phyloP scores from a whole-genome alignment of 2,113 vertebrate genomes.

The Panurus biarmicus region DNA sequence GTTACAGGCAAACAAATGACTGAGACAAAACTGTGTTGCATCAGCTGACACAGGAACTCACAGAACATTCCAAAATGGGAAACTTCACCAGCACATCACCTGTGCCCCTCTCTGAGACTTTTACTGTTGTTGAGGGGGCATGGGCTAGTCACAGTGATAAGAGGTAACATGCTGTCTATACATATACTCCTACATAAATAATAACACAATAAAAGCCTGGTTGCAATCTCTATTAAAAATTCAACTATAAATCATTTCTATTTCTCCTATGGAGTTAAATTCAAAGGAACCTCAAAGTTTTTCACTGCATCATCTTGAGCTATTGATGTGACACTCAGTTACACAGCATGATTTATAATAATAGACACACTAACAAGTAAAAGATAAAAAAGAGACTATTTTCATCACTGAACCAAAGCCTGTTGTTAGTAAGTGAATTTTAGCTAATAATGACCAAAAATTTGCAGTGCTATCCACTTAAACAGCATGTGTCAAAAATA shows the following conservation, averaged over 20 bases:
- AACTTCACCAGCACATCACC: neutral
- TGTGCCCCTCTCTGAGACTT: neutral
- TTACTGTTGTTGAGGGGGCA: fast-evolving
- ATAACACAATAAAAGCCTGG: neutral
- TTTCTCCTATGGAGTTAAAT: neutral
- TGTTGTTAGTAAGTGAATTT: neutral
- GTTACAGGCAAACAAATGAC: neutral
- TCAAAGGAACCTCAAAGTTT: neutral
- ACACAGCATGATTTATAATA: neutral
- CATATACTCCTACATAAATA: neutral
- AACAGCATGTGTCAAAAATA: neutral
- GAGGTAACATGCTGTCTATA: neutral
- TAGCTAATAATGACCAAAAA: neutral
- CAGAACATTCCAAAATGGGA: neutral
- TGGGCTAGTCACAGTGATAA: neutral
- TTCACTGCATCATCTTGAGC: neutral
- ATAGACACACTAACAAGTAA: neutral
- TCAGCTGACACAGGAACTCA: neutral
- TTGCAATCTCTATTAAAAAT: neutral
- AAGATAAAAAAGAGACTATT: neutral
- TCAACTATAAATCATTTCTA: neutral
- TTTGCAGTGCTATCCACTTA: neutral
- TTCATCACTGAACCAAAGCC: neutral
- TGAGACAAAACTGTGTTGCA: neutral
- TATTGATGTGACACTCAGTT: neutral